phyloP scores from a whole-genome alignment of 2,113 vertebrate genomes.

The Thomomys bottae region DNA sequence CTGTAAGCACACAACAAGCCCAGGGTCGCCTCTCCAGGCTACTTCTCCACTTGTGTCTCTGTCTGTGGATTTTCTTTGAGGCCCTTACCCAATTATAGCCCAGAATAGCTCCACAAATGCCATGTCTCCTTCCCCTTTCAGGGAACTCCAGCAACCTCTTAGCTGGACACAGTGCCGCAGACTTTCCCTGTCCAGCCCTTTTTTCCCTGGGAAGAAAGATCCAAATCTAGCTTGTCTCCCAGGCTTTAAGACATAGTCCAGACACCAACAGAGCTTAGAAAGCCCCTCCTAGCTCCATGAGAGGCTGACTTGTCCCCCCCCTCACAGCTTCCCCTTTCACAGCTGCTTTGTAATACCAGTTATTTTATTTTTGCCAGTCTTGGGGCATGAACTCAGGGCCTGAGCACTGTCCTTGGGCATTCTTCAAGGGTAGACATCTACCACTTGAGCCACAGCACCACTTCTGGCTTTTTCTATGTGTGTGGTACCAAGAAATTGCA shows the following conservation, averaged over 20 bases:
- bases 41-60: not conserved
- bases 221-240: not conserved
- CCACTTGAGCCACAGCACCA: no score
- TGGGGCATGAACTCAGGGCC: no score
- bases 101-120: accelerated
- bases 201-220: not conserved
- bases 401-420: no score
- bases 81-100: no score
- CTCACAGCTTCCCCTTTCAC: not conserved
- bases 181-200: not conserved
- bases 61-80: not conserved
- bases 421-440: no score
- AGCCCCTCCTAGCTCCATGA: not conserved
- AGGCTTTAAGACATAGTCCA: not conserved
- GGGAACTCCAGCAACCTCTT: not conserved
- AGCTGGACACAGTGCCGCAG: no score
- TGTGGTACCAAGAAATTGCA: no score
- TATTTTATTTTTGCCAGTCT: no score
- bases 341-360: no score
- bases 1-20: no score
- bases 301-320: not conserved
- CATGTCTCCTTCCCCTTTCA: not conserved
- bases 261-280: not conserved
- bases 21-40: accelerated
- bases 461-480: no score